Evolutionary conservation across 2,888 invertebrate species (phyloP), one percentile per base, ranked within the genome.

Genomic region (Tortrix viridana): DNA sequence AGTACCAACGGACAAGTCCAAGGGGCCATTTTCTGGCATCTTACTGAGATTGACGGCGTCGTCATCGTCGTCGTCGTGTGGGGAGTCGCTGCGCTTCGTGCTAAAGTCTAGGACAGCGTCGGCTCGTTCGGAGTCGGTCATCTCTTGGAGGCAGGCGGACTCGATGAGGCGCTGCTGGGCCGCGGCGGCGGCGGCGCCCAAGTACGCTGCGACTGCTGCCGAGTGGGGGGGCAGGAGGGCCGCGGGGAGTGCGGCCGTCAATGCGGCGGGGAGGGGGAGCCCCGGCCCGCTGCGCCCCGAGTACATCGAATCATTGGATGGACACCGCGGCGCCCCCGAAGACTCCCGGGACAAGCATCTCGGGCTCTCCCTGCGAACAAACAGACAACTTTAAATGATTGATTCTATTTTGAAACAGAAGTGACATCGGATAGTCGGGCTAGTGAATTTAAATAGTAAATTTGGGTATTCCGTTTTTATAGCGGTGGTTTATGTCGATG

Each of bases 261-360:
- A 93, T 82, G 96, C 95, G 22, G 95, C 92, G 44, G 88, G 84
- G 62, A 89, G 81, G 18, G 88, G 88, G 38, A 89, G 79, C 32
- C 88, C 89, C 70, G 93, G 93, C 76, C 91, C 93, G 80, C 86
- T 92, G 79, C 95, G 93, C 67, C 95, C 95, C 49, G 95, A 95
- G 79, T 95, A 94, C 77, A 95, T 93, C n/a, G 96, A 95, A 83
- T 96, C 96, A 78, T 95, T 94, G 62, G 96, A 95, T 66, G 96
- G 96, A 86, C 96, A 96, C 69, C 96, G 94, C 67, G 94, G 95
- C 72, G 93, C 94, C 69, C 95, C 95, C 69, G 95, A 95, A 64
- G 97, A 97, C 81, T 96, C 96, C 77, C 96, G 94, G 61, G 96
- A 97, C 72, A 96, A 95, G 89, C 96, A 96, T 80, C 96, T 94